Evolutionary conservation across 2,888 invertebrate genomes (phyloP), one percentile per base, ranked within the genome.

Genomic region (Carcina quercana): DNA sequence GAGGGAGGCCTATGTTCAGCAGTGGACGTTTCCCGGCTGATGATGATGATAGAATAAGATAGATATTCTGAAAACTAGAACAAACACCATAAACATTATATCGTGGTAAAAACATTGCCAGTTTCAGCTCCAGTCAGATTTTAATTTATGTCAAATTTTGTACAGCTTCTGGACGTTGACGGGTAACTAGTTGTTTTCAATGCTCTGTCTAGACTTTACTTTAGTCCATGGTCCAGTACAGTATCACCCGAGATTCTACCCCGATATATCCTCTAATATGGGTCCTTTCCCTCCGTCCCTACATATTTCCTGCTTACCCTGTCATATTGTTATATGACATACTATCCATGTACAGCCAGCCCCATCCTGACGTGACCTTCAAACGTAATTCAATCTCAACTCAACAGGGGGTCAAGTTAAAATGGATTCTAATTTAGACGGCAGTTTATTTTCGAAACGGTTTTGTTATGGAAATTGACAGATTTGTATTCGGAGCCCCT

Each of bases 261-360:
- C 37, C 37, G 40, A 46, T 42, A 42, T 45, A 47, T 45, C 46
- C 47, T 45, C 47, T 50, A 56, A 53, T 59, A 54, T 53, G 53
- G 45, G 43, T 43, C 47, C 45, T 39, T 37, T 31, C 24, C 43
- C 35, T 46, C 45, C 45, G 36, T 44, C 52, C 57, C 50, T 45
- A 45, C 53, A 56, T 56, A 55, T 57, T 59, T 58, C 55, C 51
- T 51, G 45, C 53, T 56, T 52, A 53, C 40, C 49, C 50, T 40
- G 43, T 50, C 50, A 48, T 47, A 53, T 52, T 38, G 32, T 38
- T 29, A 37, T 35, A 37, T 39, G 38, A 43, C 35, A 32, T 45
- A 42, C 32, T 27, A n/a, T n/a, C n/a, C n/a, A 43, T 40, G 38
- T 35, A 39, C 8, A 33, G 20, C n/a, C 37, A 34, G 28, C 46